These are phyloP conservation scores for Neoaliturus tenellus DNA, from an alignment of 2,888 invertebrate genomes.

Conservation along the genomic window DNA sequence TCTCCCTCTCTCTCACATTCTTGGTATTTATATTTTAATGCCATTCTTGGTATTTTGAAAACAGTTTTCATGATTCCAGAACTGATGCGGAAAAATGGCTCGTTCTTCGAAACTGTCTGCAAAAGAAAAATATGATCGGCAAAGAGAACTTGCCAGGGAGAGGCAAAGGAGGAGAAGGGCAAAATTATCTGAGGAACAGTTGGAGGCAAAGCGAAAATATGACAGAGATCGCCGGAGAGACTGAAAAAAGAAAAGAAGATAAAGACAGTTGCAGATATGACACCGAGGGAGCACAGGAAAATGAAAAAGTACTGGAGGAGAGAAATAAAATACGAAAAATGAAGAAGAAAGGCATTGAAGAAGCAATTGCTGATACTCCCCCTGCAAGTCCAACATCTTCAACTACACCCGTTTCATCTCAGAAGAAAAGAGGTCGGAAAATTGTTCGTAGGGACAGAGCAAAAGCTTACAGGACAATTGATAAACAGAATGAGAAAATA, in stretches of 20 bases:
- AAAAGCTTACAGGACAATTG: background rate
- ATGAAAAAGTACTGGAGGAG: constrained; percentile 16
- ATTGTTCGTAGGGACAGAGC: background rate
- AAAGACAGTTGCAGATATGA: constrained; percentile 6
- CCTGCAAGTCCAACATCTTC: background rate
- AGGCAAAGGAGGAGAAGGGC: too few relatives aligned
- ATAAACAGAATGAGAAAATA: too few relatives aligned
- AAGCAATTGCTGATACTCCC: background rate
- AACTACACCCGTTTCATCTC: background rate
- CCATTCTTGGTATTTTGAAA: too few relatives aligned
- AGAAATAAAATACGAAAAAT: background rate
- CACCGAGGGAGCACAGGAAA: background rate
- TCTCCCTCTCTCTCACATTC: too few relatives aligned
- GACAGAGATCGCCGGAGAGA: background rate
- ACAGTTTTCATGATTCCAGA: too few relatives aligned
- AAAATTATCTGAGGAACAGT: background rate
- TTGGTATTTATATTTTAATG: too few relatives aligned
- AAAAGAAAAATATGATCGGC: too few relatives aligned
- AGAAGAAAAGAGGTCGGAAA: background rate
- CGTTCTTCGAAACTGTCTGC: too few relatives aligned
- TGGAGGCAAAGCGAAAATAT: constrained; percentile 3
- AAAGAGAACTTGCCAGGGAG: too few relatives aligned
- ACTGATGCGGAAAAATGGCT: too few relatives aligned
- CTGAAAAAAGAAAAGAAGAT: background rate
- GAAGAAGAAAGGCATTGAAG: background rate